Evolutionary conservation across 37 sponge, comb jelly and placozoan species (phyloP), one percentile per base, ranked within the genome.

Genomic region (Spongilla lacustris): DNA sequence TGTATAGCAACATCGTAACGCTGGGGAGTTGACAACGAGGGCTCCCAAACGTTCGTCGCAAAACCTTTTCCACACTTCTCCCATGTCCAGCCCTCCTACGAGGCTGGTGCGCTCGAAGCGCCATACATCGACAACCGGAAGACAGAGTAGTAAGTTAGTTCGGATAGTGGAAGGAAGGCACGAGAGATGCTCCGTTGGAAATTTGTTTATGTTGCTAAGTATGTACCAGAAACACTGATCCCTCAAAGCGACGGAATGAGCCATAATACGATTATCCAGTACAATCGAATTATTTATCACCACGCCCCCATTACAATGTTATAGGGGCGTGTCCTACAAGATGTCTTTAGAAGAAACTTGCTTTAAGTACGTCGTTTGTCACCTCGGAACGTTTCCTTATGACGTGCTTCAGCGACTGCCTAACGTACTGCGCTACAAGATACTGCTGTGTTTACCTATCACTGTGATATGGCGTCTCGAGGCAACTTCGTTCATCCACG

Each of bases 51-150:
- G 46, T 4, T 46, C 46, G 8, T 69, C 70, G 70, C 41, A 76
- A 19, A 76, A 12, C 0, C 14, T 25, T 21, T 37, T 26, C 77
- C 77, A 76, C 2, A 76, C 36, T 25, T 38, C 41, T 4, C 36
- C 77, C 77, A 76, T 76, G 41, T 76, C 22, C 14, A 76, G 23
- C 14, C 77, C 77, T 25, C 36, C 77, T 21, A 76, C 38, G 2
- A 76, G 25, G 11, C 41, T 25, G 1, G 77, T 76, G 19, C 36
- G 77, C 36, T 76, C 77, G 41, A 76, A 41, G 17, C 24, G 36
- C 36, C 33, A 35, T 2, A 76, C 36, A n/a, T 76, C 77, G 37
- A 14, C 19, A 17, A 38, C 22, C 5, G 36, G 77, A 8, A 76
- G 77, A 1, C 25, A 26, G 4, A 38, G 77, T 1, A 76, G 77